phyloP scores from a whole-genome alignment of 2,113 vertebrate species.

The Sterrhoptilus dennistouni region DNA sequence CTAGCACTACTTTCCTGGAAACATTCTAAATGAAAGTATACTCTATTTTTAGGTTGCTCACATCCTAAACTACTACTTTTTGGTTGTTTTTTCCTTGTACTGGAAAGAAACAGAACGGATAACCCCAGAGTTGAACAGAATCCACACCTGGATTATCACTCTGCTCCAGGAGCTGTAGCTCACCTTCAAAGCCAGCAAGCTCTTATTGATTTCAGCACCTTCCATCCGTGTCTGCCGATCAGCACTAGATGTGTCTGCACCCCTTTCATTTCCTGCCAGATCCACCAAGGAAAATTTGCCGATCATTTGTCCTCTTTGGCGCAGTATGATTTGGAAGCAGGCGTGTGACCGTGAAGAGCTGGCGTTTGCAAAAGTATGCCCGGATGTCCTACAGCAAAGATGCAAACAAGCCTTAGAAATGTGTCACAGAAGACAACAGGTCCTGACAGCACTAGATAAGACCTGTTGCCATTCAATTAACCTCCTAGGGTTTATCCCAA shows the following conservation, averaged over 20 bases:
- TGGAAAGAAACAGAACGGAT: neutral
- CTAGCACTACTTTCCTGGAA: neutral
- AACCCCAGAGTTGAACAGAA: neutral
- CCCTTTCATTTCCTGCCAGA: constrained; percentile 96
- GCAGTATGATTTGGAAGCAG: constrained; percentile 91
- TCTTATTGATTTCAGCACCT: constrained; percentile 95
- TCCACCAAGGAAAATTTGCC: constrained; percentile 97
- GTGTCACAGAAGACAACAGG: neutral
- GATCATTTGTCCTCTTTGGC: constrained; percentile 77
- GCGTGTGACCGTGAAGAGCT: constrained; percentile 95
- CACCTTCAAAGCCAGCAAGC: constrained; percentile 95
- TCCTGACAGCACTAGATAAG: neutral
- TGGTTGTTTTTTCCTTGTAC: neutral
- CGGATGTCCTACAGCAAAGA: constrained; percentile 84
- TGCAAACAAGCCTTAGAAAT: neutral
- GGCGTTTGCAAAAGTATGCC: constrained; percentile 93
- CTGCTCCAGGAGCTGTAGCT: neutral
- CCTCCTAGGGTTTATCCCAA: neutral
- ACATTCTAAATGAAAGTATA: neutral
- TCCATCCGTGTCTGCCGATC: constrained; percentile 91
- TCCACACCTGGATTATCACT: neutral
- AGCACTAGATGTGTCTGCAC: constrained; percentile 87
- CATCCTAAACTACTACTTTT: neutral
- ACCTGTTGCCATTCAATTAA: neutral
- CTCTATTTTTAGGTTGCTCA: neutral